Base-by-base conservation (phyloP, 2,888 invertebrate genomes). In the Dasypolia templi region DNA sequence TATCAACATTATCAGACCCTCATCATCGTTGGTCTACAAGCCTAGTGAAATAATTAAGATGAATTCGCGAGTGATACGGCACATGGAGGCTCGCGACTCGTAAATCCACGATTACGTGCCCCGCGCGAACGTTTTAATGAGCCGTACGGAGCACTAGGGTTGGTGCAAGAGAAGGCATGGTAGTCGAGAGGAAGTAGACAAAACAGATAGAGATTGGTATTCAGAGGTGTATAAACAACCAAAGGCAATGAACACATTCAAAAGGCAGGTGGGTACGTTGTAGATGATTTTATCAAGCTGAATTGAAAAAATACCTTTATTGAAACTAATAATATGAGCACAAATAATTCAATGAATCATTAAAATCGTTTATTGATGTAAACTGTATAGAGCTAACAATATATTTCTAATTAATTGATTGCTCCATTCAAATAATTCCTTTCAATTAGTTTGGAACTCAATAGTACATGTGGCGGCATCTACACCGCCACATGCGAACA, bases 21-120 rank as follows among this genome's bases (percentile, higher is more conserved):
- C 81, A 58, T 80, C 75, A 81, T 81, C 63, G 49, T 68, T 72
- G 81, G 81, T 71, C 75, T 56, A 64, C 55, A 56, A 65, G 70
- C 64, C 84, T 65, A 65, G 71, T 63, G 71, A 82, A 85, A 86
- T 87, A 89, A 88, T 88, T 88, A 89, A 87, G 88, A 87, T 87
- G 81, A 83, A 87, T 87, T 74, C 76, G 64, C 80, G 78, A 77
- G 78, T 81, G 84, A 81, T 83, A 75, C 64, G 65, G 74, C 69
- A 79, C 80, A 73, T 68, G 58, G 65, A 70, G 53, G 56, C 80
- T 79, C 78, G 84, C 82, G 77, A 80, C 86, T 88, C 91, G 89
- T 91, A 91, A 91, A 91, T 88, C 90, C 90, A 86, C 86, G 89
- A 90, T 89, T 90, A 91, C 89, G 89, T 87, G 85, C 85, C 85